A percentile compares a stretch with the other conserved stretches of the same genome.
phyloP scores from a whole-genome alignment of 2,888 invertebrate genomes.

The Itoplectis maculator region DNA sequence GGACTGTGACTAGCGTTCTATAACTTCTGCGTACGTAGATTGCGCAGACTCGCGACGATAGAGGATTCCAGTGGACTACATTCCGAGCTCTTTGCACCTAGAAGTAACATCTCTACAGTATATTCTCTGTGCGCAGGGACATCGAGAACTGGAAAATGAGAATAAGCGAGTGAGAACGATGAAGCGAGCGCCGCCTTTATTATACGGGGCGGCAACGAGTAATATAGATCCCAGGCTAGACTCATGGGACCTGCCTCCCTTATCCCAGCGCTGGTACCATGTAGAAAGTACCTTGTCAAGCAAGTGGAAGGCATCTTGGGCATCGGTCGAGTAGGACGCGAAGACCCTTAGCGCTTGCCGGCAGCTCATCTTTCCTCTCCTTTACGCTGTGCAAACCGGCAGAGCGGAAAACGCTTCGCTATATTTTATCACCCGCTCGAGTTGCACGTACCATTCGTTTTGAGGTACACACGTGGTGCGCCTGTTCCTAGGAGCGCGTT shows the following conservation, averaged over 20 bases:
- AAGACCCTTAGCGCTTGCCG: constrained; percentile 34
- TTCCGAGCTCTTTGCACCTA: constrained; percentile 22
- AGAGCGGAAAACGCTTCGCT: constrained; percentile 13
- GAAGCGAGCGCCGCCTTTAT: background rate
- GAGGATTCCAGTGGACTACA: constrained; percentile 35
- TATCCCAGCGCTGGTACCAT: constrained; percentile 18
- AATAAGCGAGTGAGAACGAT: constrained; percentile 26
- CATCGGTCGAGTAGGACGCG: background rate
- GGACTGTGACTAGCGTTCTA: constrained; percentile 14
- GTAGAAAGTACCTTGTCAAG: constrained; percentile 15
- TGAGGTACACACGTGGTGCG: background rate
- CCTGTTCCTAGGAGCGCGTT: background rate
- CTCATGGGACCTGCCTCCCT: constrained; percentile 6
- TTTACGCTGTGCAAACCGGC: constrained; percentile 3
- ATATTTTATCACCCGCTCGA: constrained; percentile 45
- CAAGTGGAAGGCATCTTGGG: background rate
- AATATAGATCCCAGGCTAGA: constrained; percentile 15
- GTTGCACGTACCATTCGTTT: background rate
- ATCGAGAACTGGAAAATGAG: constrained; percentile 25
- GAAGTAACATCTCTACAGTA: background rate
- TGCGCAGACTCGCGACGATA: constrained; percentile 18
- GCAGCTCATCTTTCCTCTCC: constrained; percentile 12
- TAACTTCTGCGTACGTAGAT: constrained; percentile 18
- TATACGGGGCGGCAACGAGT: constrained; percentile 2
- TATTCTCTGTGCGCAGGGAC: background rate